These are phyloP conservation scores for Pelusios castaneus DNA, from an alignment of 2,113 vertebrate genomes.

Conservation along the genomic window DNA sequence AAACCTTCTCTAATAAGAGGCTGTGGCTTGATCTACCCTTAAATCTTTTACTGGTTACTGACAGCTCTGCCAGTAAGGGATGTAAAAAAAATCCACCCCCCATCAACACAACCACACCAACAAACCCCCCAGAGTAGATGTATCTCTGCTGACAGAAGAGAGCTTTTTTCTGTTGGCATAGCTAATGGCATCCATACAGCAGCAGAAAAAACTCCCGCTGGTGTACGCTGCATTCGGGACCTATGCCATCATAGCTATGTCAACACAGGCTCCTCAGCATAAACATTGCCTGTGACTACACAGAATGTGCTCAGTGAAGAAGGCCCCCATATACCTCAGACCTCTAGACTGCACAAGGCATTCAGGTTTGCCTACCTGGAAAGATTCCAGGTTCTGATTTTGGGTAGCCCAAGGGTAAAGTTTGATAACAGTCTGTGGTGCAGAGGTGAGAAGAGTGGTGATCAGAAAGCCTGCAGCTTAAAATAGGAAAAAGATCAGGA, in stretches of 20 bases:
- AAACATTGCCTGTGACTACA: neutral
- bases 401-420: constrained; percentile 51
- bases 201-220: neutral
- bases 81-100: neutral
- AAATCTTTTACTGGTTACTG: no score
- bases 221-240: neutral
- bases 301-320: neutral
- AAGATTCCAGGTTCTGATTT: constrained; percentile 58
- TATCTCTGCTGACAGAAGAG: neutral
- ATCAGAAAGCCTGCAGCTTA: neutral
- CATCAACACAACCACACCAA: neutral
- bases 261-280: neutral
- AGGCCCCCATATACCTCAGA: neutral
- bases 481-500: neutral
- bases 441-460: constrained; percentile 29
- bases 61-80: no score
- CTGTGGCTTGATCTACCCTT: neutral
- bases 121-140: neutral
- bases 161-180: neutral
- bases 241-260: neutral
- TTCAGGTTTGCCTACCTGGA: constrained; percentile 41
- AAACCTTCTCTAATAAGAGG: neutral
- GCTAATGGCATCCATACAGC: neutral
- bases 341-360: neutral
- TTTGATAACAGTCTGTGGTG: constrained; percentile 38